These are phyloP conservation scores for Pipistrellus pygmaeus DNA, from an alignment of 2,797 vertebrate species.

Conservation along the genomic window DNA sequence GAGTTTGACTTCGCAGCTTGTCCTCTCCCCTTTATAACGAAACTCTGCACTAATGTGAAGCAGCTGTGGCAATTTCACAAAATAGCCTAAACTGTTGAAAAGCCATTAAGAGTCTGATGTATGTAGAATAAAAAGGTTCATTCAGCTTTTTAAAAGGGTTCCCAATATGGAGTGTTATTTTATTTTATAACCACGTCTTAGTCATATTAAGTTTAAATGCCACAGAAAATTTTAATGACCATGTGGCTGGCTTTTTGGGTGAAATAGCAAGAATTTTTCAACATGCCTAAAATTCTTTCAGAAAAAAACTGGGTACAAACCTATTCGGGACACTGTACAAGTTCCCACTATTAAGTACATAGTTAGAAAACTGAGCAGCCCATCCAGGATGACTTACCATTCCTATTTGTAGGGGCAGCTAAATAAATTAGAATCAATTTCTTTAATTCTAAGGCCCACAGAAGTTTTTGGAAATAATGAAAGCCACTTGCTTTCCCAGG, in stretches of 20 bases:
- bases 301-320: slow-evolving; percentile 74
- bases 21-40: slow-evolving; percentile 85
- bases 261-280: slow-evolving; percentile 84
- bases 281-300: slow-evolving; percentile 83
- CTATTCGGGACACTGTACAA: slow-evolving; percentile 59
- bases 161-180: slow-evolving; percentile 85
- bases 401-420: slow-evolving; percentile 61
- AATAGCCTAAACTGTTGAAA: slow-evolving; percentile 89
- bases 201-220: slow-evolving; percentile 85
- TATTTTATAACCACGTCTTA: slow-evolving; percentile 89
- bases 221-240: slow-evolving; percentile 87
- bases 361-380: slow-evolving; percentile 49
- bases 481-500: slow-evolving; percentile 80
- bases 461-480: slow-evolving; percentile 81
- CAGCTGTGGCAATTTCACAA: slow-evolving; percentile 89
- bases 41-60: slow-evolving; percentile 87
- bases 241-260: slow-evolving; percentile 80
- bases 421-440: slow-evolving; percentile 83
- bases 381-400: slow-evolving; percentile 77
- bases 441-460: slow-evolving; percentile 78
- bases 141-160: slow-evolving; percentile 88
- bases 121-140: slow-evolving; percentile 89
- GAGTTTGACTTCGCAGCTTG: slow-evolving; percentile 84
- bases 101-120: slow-evolving; percentile 90
- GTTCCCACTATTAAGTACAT: slow-evolving; percentile 50